A percentile compares a stretch with the other conserved stretches of the same genome.
Evolutionary conservation across 2,113 vertebrate genomes (phyloP).

Genomic region (Lasiurus borealis): DNA sequence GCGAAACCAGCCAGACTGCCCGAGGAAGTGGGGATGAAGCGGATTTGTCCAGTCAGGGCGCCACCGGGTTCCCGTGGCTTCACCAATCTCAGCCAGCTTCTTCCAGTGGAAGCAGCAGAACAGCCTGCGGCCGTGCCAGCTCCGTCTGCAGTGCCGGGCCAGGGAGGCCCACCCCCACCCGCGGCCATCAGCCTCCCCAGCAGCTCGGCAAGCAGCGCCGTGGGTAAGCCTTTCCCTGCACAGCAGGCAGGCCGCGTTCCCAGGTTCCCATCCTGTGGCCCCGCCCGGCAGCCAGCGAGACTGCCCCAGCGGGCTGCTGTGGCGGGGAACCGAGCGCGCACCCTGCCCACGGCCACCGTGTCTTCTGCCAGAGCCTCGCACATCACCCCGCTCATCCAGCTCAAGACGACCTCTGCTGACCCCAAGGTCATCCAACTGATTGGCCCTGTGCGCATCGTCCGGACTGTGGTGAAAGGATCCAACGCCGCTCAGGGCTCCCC

Average conservation of each 20-base stretch:
- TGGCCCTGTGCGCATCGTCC: slow-evolving; percentile 89
- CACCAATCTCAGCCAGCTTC: slow-evolving; percentile 87
- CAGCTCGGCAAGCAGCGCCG: slow-evolving; percentile 88
- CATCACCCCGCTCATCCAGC: slow-evolving; percentile 88
- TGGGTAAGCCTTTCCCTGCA: slow-evolving; percentile 84
- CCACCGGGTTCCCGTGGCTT: slow-evolving; percentile 88
- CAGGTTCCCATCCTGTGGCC: slow-evolving; percentile 91
- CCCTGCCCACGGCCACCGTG: slow-evolving; percentile 89
- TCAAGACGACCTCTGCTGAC: slow-evolving; percentile 88
- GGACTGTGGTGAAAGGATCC: slow-evolving; percentile 91
- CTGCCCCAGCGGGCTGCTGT: slow-evolving; percentile 91
- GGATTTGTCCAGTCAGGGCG: slow-evolving; percentile 88
- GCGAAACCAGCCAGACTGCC: slow-evolving; percentile 90
- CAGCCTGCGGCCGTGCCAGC: slow-evolving; percentile 89
- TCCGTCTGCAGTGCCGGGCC: slow-evolving; percentile 89
- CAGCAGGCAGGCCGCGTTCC: slow-evolving; percentile 89
- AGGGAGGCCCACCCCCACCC: slow-evolving; percentile 90
- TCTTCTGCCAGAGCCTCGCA: slow-evolving; percentile 84
- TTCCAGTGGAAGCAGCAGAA: slow-evolving; percentile 89
- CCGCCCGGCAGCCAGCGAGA: slow-evolving; percentile 87
- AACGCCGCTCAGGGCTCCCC: slow-evolving; percentile 87
- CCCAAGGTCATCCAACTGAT: slow-evolving; percentile 92
- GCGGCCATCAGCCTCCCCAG: slow-evolving; percentile 91
- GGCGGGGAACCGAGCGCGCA: slow-evolving; percentile 88
- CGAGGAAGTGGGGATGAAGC: slow-evolving; percentile 90